These are phyloP conservation scores for Dendronephthya gigantea DNA, from an alignment of 64 coral and sea anemone species.

Conservation along the genomic window DNA sequence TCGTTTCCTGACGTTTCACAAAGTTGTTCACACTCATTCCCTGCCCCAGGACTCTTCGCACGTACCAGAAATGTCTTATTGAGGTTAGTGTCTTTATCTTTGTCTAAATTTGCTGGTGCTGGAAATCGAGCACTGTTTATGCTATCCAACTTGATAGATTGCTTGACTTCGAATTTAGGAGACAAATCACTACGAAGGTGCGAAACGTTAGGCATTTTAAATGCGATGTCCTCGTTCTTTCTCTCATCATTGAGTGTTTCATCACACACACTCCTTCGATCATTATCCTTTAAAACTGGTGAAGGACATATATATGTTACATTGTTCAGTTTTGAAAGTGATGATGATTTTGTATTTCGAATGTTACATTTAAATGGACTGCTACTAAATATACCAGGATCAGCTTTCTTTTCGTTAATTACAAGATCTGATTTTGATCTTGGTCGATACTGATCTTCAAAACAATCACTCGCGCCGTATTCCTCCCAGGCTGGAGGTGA, in stretches of 20 bases:
- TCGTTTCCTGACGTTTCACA: not conserved
- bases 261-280: not conserved
- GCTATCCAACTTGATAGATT: not conserved
- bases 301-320: not conserved
- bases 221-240: not conserved
- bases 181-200: not conserved
- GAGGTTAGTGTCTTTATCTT: not conserved
- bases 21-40: not conserved
- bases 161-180: slow-evolving; percentile 1
- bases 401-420: not conserved
- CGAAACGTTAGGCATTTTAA: no score
- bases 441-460: not conserved
- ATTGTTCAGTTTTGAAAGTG: slow-evolving; percentile 13
- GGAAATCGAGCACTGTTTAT: not conserved
- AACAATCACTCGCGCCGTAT: not conserved
- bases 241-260: not conserved
- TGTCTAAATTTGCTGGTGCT: not conserved
- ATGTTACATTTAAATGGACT: slow-evolving; percentile 4
- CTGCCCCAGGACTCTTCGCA: not conserved
- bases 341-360: not conserved
- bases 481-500: not conserved
- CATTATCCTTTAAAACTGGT: not conserved
- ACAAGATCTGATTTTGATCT: not conserved
- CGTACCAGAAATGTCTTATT: slow-evolving; percentile 6
- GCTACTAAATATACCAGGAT: not conserved